Conservation (phyloP, 2,113 vertebrate genomes). For the Elephas maximus region DNA sequence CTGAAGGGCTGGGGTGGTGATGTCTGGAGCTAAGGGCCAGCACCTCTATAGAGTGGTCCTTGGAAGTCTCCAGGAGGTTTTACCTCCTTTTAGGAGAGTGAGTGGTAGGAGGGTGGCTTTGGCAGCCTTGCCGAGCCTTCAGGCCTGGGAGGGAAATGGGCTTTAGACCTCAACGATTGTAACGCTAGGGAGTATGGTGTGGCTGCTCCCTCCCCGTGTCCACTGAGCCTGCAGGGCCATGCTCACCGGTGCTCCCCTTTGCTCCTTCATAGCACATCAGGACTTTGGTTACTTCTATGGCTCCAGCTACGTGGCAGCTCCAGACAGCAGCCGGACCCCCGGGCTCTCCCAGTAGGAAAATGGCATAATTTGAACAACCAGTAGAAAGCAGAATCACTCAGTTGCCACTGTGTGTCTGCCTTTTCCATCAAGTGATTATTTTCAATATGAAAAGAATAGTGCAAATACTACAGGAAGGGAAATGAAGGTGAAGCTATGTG, state of each 20-base stretch:
- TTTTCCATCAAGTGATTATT: background rate
- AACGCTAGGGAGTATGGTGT: background rate
- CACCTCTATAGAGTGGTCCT: background rate
- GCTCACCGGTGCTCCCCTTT: background rate
- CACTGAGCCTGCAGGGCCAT: no score
- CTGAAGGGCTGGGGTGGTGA: background rate
- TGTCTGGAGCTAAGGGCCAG: background rate
- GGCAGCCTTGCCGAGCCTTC: background rate
- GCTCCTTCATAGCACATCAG: slow-evolving; percentile 90
- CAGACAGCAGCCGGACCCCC: slow-evolving; percentile 94
- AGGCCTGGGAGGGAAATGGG: background rate
- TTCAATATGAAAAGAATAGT: background rate
- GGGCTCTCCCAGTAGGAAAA: slow-evolving; percentile 91
- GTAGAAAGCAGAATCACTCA: background rate
- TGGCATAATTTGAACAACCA: background rate
- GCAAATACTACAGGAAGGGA: background rate
- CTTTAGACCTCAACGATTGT: background rate
- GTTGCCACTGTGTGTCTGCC: background rate
- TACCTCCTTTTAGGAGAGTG: background rate
- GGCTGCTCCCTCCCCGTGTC: background rate
- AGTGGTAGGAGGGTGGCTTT: background rate
- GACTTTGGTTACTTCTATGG: slow-evolving; percentile 97
- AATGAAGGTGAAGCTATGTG: background rate
- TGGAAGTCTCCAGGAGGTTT: background rate
- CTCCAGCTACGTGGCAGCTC: slow-evolving; percentile 96